A percentile compares a stretch with the other conserved stretches of the same genome.
Conservation (phyloP, 2,888 invertebrate species). For the Agriopis leucophaearia region DNA sequence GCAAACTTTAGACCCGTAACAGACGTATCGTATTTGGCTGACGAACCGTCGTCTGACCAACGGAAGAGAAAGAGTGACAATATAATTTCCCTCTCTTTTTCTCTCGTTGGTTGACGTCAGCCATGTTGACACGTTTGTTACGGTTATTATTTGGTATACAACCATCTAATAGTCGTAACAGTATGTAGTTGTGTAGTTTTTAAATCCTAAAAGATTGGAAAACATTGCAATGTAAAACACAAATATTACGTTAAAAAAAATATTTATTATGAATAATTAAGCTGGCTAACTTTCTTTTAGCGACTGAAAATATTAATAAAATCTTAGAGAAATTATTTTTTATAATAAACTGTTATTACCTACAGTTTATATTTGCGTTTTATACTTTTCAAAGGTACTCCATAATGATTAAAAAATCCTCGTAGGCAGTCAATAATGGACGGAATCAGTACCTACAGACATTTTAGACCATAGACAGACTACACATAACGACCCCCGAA, state of each 20-base stretch:
- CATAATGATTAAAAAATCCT: not conserved
- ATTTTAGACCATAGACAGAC: not conserved
- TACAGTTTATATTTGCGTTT: conserved; percentile 32
- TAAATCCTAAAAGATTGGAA: not conserved
- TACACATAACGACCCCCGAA: no score
- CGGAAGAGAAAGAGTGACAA: no score
- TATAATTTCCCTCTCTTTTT: no score
- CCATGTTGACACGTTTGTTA: no score
- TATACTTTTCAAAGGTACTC: not conserved
- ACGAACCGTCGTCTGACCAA: no score
- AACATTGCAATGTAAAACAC: not conserved
- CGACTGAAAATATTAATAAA: not conserved
- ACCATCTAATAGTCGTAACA: no score
- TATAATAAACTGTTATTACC: conserved; percentile 49
- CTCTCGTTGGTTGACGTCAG: no score
- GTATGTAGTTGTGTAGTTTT: no score
- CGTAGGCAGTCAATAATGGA: not conserved
- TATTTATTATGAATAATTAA: conserved; percentile 31
- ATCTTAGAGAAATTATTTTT: conserved; percentile 12
- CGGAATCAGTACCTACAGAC: not conserved
- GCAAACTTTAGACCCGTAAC: no score
- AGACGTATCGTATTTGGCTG: no score
- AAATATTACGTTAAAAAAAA: not conserved
- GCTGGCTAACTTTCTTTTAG: conserved; percentile 1
- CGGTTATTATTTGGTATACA: no score